A percentile compares a stretch with the other conserved stretches of the same genome.
Conservation (phyloP, 2,888 invertebrate genomes). For the Loripinus fragilis region DNA sequence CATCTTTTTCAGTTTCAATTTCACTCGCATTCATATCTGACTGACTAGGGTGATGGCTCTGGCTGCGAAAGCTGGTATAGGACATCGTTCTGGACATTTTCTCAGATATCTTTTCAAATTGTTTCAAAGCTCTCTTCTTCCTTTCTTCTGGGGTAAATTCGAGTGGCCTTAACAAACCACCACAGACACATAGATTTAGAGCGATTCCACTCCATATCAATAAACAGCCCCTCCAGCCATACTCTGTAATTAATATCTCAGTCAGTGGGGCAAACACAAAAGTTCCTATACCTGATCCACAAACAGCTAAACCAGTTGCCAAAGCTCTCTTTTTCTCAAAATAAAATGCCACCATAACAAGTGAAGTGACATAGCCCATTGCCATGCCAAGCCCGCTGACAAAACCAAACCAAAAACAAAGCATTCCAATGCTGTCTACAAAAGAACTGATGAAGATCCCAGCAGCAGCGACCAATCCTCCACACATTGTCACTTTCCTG, state of each 20-base stretch:
- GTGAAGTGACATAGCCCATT: conserved; percentile 82
- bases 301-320: conserved; percentile 82
- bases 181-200: conserved; percentile 80
- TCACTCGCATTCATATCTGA: conserved; percentile 46
- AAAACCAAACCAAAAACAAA: conserved; percentile 82
- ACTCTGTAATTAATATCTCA: conserved; percentile 77
- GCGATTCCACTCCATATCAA: conserved; percentile 80
- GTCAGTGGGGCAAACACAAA: conserved; percentile 81
- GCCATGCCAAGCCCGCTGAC: conserved; percentile 82
- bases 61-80: conserved; percentile 59
- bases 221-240: conserved; percentile 82
- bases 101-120: conserved; percentile 74
- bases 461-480: conserved; percentile 78
- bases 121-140: conserved; percentile 69
- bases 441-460: conserved; percentile 80
- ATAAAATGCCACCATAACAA: conserved; percentile 83
- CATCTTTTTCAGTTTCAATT: conserved; percentile 43
- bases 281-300: conserved; percentile 83
- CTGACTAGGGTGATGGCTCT: conserved; percentile 60
- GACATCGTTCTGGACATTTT: conserved; percentile 64
- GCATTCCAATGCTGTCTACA: conserved; percentile 74
- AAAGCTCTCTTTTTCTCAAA: conserved; percentile 82
- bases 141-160: conserved; percentile 71
- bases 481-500: conserved; percentile 78
- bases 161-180: conserved; percentile 79